These are phyloP conservation scores for Choloepus didactylus DNA, from an alignment of 2,797 vertebrate species.

Conservation along the genomic window DNA sequence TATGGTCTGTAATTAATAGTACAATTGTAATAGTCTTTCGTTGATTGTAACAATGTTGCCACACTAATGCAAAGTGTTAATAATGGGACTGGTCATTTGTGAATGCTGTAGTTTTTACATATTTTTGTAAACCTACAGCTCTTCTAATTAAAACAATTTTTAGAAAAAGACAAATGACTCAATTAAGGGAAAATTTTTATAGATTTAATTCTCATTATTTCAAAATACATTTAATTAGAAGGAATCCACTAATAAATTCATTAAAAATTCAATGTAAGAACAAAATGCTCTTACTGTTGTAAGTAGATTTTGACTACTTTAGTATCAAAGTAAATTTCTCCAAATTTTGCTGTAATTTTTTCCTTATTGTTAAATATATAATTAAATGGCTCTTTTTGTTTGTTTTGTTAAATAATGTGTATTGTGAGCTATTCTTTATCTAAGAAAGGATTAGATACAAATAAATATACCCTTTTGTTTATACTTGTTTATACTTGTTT, in stretches of 20 bases:
- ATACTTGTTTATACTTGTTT: neutral
- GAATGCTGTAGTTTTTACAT: too few species aligned
- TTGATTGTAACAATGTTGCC: too few species aligned
- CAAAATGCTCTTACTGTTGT: too few species aligned
- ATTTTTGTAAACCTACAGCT: too few species aligned
- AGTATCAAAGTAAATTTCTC: slow-evolving; percentile 46
- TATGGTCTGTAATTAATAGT: too few species aligned
- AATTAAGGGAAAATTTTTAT: neutral
- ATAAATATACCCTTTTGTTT: neutral
- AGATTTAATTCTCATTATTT: slow-evolving; percentile 84
- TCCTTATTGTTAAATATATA: neutral
- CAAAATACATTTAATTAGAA: slow-evolving; percentile 66
- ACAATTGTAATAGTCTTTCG: too few species aligned
- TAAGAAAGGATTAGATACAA: neutral
- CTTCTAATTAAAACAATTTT: too few species aligned
- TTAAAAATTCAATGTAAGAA: neutral
- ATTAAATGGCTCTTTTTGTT: slow-evolving; percentile 1
- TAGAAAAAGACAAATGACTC: too few species aligned
- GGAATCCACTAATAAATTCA: neutral
- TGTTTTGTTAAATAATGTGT: neutral
- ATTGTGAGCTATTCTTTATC: neutral
- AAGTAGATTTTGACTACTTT: neutral
- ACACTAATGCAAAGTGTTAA: too few species aligned
- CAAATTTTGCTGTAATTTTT: slow-evolving; percentile 48
- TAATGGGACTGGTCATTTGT: too few species aligned